Base-by-base conservation (phyloP, 2,797 vertebrate species). In the Myotis pilosus region DNA sequence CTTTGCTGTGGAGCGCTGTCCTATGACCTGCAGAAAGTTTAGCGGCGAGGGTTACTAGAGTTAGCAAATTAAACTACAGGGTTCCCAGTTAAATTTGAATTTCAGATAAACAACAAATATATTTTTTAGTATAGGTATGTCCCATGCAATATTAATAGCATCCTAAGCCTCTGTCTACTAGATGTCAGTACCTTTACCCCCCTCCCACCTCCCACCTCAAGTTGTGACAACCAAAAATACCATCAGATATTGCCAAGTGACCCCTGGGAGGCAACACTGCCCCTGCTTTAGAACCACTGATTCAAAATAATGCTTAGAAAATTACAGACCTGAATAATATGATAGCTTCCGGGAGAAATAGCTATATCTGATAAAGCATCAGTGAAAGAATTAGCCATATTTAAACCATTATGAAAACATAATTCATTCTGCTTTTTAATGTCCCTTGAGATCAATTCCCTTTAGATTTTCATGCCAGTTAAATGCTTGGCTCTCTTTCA, bases 11-110 rank as follows among this genome's bases (percentile, higher is more conserved):
- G 38, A 41, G 5, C 28, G 55, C 72, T 47, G 0, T 36, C 17
- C 36, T 44, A 20, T 10, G 6, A 6, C 0, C 41, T 36, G 30
- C 13, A 81, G 22, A 28, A 85, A 60, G 33, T 12, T 7, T 19
- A 57, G 38, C 28, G n/a, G 30, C 74, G 36, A 53, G n/a, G 4
- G 66, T 69, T 60, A 36, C 41, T 49, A 80, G 33, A 91, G 33
- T 75, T 87, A 91, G 57, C 53, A 90, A 92, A 87, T 36, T 30
- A 87, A 90, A 91, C 76, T 47, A 81, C n/a, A 89, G 30, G 20
- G n/a, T 8, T 25, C 33, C 9, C 55, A 60, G 6, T 87, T 86
- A 90, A 66, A 81, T 81, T 93, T 90, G 44, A 64, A 83, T 38
- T 76, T 71, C 57, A 89, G 8, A 84, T 49, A 90, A 90, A 92